Evolutionary conservation across 2,888 invertebrate genomes (phyloP).

Genomic region (Perizoma flavofasciatum): DNA sequence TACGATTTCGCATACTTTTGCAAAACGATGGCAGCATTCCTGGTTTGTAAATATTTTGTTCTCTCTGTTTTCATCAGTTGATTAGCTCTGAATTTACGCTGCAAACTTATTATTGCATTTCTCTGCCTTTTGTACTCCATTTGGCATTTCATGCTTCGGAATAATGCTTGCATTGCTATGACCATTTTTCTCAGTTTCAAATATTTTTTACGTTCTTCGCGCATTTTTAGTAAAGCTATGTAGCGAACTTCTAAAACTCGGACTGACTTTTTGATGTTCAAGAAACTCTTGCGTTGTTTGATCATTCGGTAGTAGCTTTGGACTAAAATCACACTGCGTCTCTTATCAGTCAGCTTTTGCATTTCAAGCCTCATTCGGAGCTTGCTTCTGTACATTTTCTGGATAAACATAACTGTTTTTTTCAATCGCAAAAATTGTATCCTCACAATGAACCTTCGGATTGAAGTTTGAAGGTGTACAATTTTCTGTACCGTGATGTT

Average conservation of each 20-base stretch:
- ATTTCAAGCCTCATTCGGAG: slow-evolving; percentile 64
- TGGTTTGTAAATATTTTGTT: slow-evolving; percentile 60
- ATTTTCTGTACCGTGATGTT: slow-evolving; percentile 49
- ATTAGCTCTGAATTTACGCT: slow-evolving; percentile 77
- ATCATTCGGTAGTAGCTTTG: slow-evolving; percentile 74
- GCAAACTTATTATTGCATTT: slow-evolving; percentile 68
- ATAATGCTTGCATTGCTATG: slow-evolving; percentile 74
- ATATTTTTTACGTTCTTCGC: slow-evolving; percentile 53
- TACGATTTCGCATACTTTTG: slow-evolving; percentile 77
- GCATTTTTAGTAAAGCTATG: slow-evolving; percentile 62
- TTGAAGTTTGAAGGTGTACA: slow-evolving; percentile 55
- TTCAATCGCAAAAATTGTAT: slow-evolving; percentile 53
- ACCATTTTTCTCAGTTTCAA: slow-evolving; percentile 57
- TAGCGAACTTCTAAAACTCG: slow-evolving; percentile 52
- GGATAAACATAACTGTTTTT: slow-evolving; percentile 57
- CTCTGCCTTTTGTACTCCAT: slow-evolving; percentile 57
- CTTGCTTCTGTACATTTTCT: slow-evolving; percentile 68
- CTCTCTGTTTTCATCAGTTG: slow-evolving; percentile 63
- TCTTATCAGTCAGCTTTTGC: slow-evolving; percentile 46
- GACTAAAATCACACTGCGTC: slow-evolving; percentile 57
- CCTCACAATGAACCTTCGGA: slow-evolving; percentile 56
- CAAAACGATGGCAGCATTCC: slow-evolving; percentile 64
- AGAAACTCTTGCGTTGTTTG: slow-evolving; percentile 48
- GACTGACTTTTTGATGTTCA: slow-evolving; percentile 56
- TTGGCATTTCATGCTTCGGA: slow-evolving; percentile 69